These are phyloP conservation scores for Isaurus tuberculatus DNA, from an alignment of 92 coral and sea anemone species.

Conservation along the genomic window DNA sequence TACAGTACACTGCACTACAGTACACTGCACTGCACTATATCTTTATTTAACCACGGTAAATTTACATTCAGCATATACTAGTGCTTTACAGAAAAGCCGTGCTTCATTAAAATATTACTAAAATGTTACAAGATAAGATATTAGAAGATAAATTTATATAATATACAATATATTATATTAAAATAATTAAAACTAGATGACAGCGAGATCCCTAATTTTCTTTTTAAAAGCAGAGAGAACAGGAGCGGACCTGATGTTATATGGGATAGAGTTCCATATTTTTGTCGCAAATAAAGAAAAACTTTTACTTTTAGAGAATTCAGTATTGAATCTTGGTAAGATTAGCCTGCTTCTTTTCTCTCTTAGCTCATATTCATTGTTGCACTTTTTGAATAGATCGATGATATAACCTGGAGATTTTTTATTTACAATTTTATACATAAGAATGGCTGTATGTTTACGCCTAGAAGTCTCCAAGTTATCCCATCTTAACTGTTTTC, in stretches of 20 bases:
- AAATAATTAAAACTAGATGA: constrained; percentile 1
- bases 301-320: too few relatives aligned
- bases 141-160: constrained; percentile 24
- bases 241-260: constrained; percentile 4
- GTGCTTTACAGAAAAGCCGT: constrained; percentile 33
- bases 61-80: not conserved
- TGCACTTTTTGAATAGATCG: constrained; percentile 28
- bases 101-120: not conserved
- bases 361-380: constrained; percentile 37
- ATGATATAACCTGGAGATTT: constrained; percentile 23
- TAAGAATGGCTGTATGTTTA: not conserved
- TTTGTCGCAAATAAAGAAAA: too few relatives aligned
- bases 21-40: too few relatives aligned
- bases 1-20: too few relatives aligned
- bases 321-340: too few relatives aligned
- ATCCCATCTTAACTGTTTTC: constrained; percentile 9
- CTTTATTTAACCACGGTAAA: not conserved
- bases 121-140: constrained; percentile 10
- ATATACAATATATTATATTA: too few relatives aligned
- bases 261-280: too few relatives aligned
- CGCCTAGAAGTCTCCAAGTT: constrained; percentile 5
- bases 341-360: too few relatives aligned
- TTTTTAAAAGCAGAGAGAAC: not conserved
- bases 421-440: not conserved
- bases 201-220: too few relatives aligned